Conservation (phyloP, 2,888 invertebrate genomes). For the Micoletzkya japonica region DNA sequence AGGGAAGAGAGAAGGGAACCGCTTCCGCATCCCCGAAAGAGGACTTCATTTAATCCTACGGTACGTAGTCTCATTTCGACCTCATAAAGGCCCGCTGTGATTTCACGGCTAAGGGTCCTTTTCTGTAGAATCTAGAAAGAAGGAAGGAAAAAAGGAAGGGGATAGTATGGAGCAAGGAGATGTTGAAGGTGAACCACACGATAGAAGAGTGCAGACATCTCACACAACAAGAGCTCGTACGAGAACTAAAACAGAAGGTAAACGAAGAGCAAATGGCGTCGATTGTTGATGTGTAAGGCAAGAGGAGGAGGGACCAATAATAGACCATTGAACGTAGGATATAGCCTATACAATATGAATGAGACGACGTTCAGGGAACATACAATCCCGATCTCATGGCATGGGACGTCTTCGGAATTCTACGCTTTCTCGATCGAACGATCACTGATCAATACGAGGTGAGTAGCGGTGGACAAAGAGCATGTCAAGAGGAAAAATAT, state of each 20-base stretch:
- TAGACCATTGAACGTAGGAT: too few relatives aligned
- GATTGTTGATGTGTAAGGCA: not conserved
- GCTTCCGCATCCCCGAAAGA: not conserved
- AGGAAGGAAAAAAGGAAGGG: not conserved
- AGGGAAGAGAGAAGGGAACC: constrained; percentile 8
- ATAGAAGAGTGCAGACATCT: constrained; percentile 45
- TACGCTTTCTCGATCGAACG: constrained; percentile 60
- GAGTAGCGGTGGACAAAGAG: not conserved
- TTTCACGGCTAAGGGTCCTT: too few relatives aligned
- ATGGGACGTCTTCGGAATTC: constrained; percentile 63
- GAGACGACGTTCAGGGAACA: constrained; percentile 41
- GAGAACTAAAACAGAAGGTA: constrained; percentile 44
- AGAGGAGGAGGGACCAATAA: not conserved
- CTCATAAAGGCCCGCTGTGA: too few relatives aligned
- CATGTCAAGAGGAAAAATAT: too few relatives aligned
- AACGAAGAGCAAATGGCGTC: too few relatives aligned
- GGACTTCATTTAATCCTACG: constrained; percentile 27
- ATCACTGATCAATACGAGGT: constrained; percentile 63
- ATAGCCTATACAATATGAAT: too few relatives aligned
- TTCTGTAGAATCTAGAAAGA: too few relatives aligned
- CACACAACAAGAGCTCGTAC: constrained; percentile 43
- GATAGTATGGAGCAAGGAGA: not conserved
- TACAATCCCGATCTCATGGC: constrained; percentile 64
- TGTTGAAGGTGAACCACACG: constrained; percentile 41
- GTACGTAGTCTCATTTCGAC: constrained; percentile 5